Evolutionary conservation across 2,888 invertebrate genomes (phyloP), one percentile per base, ranked within the genome.

Genomic region (Synanthedon andrenaeformis): DNA sequence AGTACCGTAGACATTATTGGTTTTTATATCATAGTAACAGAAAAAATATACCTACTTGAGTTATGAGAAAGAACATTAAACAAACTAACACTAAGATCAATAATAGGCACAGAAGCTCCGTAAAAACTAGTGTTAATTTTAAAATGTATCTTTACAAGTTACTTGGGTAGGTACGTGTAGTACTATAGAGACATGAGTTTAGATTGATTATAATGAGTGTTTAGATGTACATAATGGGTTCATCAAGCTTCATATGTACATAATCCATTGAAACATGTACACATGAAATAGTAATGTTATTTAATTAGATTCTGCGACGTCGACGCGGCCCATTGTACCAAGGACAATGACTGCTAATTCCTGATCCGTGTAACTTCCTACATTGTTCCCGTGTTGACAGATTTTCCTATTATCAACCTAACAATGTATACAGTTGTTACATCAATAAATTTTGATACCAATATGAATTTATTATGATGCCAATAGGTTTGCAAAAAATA

Each of bases 301-400:
- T 74, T 81, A 79, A 82, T 81, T 79, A 82, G 76, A 75, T 73
- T 67, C 67, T 63, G 69, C 65, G 65, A 59, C 64, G 61, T 62
- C 58, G 61, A 57, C 64, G 64, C 62, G 61, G 60, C 59, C 79
- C 62, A 79, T 86, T 86, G 84, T 84, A 60, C 64, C 64, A 61
- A 68, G 72, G 72, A 85, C 85, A 85, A 85, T 85, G 82, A 75
- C 79, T 76, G 74, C 79, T 84, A 85, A 86, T 84, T 83, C 79
- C 82, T 82, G 83, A 84, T 85, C 84, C 79, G 75, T 82, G 81
- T 83, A 79, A 81, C 83, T 81, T 82, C 75, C 76, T 72, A 73
- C 77, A 82, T 85, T 85, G 85, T 86, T 77, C 78, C 71, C 65
- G 69, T 83, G 82, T 82, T 85, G 85, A 83, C 85, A 84, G 84